Conservation (phyloP, 2,113 vertebrate genomes). For the Brienomyrus longianalis region DNA sequence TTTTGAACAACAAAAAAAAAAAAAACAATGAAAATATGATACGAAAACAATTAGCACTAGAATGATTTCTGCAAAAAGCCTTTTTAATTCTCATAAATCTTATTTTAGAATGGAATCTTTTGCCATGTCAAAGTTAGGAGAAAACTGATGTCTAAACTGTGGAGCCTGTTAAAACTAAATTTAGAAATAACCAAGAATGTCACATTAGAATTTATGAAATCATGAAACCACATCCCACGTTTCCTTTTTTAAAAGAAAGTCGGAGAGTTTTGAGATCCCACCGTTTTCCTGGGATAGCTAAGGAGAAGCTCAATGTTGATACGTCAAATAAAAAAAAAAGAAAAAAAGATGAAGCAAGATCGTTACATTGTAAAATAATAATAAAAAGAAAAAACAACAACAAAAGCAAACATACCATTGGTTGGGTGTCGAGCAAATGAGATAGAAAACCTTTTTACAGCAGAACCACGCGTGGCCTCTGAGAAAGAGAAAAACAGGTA, state of each 20-base stretch:
- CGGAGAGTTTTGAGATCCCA: background rate
- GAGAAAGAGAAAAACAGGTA: conserved; percentile 93
- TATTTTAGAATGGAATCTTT: background rate
- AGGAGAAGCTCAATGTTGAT: conserved; percentile 56
- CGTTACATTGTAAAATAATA: conserved; percentile 72
- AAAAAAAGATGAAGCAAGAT: conserved; percentile 63
- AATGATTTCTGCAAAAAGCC: background rate
- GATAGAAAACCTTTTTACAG: conserved; percentile 96
- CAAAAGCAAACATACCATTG: conserved; percentile 92
- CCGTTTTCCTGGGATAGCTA: conserved; percentile 26
- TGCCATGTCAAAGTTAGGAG: background rate
- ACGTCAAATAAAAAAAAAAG: conserved; percentile 54
- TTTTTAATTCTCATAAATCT: background rate
- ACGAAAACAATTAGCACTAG: conserved; percentile 24
- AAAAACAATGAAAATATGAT: conserved; percentile 30
- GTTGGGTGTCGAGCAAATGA: conserved; percentile 96
- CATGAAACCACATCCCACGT: background rate
- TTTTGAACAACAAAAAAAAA: conserved; percentile 31
- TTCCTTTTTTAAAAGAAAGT: background rate
- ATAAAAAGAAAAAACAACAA: conserved; percentile 76
- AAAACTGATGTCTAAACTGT: background rate
- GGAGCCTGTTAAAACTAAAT: background rate
- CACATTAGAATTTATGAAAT: background rate
- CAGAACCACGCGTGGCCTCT: conserved; percentile 88
- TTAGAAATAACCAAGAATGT: background rate